These are phyloP conservation scores for Xanthia togata DNA, from an alignment of 2,888 invertebrate genomes.

Conservation along the genomic window DNA sequence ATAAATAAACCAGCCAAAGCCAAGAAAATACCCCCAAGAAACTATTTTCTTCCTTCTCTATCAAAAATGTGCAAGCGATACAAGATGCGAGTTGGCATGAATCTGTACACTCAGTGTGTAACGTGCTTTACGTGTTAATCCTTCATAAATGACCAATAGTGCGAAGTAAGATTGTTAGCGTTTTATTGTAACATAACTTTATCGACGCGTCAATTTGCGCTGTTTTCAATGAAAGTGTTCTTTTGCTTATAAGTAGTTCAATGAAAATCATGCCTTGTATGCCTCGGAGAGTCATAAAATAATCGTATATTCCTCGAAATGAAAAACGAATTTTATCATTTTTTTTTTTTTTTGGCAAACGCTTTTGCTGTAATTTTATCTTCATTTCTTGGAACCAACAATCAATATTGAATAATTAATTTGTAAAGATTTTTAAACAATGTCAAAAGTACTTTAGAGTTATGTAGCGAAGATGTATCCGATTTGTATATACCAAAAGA, in stretches of 20 bases:
- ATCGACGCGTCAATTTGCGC: slow-evolving; percentile 50
- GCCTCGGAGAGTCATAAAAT: slow-evolving; percentile 22
- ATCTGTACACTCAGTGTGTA: slow-evolving; percentile 44
- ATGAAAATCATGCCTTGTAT: slow-evolving; percentile 55
- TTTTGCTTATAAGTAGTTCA: slow-evolving; percentile 49
- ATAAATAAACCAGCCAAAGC: neutral
- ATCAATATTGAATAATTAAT: slow-evolving; percentile 33
- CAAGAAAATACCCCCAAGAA: neutral
- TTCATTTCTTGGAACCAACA: slow-evolving; percentile 48
- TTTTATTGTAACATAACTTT: slow-evolving; percentile 41
- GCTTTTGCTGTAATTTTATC: neutral
- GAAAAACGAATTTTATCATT: slow-evolving; percentile 15
- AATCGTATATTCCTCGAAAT: slow-evolving; percentile 33
- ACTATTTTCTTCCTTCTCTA: slow-evolving; percentile 4
- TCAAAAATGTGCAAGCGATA: slow-evolving; percentile 43
- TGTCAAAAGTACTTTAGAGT: slow-evolving; percentile 42
- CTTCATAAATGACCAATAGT: slow-evolving; percentile 63
- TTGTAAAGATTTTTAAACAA: slow-evolving; percentile 47
- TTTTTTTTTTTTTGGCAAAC: neutral
- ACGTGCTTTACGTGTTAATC: slow-evolving; percentile 58
- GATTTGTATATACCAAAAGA: slow-evolving; percentile 53
- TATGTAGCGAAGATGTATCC: slow-evolving; percentile 33
- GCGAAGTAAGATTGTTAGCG: slow-evolving; percentile 55
- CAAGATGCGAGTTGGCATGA: slow-evolving; percentile 36
- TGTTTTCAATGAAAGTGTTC: slow-evolving; percentile 38